Evolutionary conservation across 1,140 invertebrate genomes (phyloP).

Genomic region (Saccostrea echinata): DNA sequence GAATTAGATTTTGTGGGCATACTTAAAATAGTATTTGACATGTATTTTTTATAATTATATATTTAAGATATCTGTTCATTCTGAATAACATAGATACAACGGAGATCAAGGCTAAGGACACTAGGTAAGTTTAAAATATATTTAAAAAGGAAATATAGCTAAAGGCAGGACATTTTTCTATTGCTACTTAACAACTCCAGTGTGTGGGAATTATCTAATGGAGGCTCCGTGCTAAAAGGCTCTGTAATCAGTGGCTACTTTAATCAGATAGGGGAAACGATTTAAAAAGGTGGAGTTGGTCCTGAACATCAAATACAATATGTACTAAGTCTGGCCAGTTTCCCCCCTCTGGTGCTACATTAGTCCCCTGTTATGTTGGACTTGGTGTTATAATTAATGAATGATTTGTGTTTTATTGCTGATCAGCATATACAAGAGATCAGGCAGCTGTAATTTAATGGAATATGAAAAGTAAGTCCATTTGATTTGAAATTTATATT

Average conservation of each 20-base stretch:
- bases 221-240: background rate
- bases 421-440: background rate
- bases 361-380: background rate
- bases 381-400: background rate
- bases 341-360: background rate
- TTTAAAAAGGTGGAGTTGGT: background rate
- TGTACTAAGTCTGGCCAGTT: background rate
- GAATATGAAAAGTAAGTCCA: too few species aligned
- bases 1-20: too few species aligned
- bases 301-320: background rate
- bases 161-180: slow-evolving; percentile 3
- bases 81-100: too few species aligned
- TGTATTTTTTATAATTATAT: too few species aligned
- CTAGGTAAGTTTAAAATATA: too few species aligned
- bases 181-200: background rate
- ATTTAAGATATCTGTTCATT: too few species aligned
- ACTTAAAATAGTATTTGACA: too few species aligned
- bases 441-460: too few species aligned
- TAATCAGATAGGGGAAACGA: background rate
- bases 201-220: slow-evolving; percentile 2
- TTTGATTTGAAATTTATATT: too few species aligned
- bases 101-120: too few species aligned
- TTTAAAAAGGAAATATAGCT: background rate
- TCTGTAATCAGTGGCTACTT: background rate
- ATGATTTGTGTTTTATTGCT: background rate